Conservation (phyloP, 2,797 vertebrate genomes). For the Paramormyrops hopkinsi region DNA sequence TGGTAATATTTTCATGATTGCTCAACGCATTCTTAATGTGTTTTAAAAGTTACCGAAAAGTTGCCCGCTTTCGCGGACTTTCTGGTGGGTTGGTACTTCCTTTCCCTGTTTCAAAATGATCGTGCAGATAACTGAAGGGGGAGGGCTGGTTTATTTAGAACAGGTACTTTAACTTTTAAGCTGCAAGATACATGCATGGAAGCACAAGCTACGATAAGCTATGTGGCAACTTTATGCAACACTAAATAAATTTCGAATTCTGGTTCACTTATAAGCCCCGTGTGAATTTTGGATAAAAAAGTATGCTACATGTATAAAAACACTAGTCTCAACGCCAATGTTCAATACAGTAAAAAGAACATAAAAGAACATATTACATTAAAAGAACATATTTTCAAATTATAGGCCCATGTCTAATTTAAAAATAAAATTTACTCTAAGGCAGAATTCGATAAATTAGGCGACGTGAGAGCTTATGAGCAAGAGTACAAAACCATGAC, state of each 20-base stretch:
- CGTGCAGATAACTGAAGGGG: background rate
- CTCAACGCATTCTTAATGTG: background rate
- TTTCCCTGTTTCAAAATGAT: background rate
- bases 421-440: background rate
- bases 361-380: background rate
- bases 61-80: background rate
- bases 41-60: background rate
- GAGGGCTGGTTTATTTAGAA: background rate
- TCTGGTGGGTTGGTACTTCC: background rate
- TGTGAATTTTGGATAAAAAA: background rate
- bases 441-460: background rate
- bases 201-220: background rate
- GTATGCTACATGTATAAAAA: background rate
- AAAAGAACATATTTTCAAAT: background rate
- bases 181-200: background rate
- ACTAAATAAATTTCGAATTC: background rate
- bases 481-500: background rate
- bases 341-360: background rate
- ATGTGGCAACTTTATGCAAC: no score
- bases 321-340: background rate
- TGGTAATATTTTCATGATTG: background rate
- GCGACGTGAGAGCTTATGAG: background rate
- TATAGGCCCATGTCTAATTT: background rate
- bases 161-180: background rate
- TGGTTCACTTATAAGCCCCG: background rate